Base-by-base conservation (phyloP, 2,888 invertebrate species). In the Troglohyphantes excavatus region DNA sequence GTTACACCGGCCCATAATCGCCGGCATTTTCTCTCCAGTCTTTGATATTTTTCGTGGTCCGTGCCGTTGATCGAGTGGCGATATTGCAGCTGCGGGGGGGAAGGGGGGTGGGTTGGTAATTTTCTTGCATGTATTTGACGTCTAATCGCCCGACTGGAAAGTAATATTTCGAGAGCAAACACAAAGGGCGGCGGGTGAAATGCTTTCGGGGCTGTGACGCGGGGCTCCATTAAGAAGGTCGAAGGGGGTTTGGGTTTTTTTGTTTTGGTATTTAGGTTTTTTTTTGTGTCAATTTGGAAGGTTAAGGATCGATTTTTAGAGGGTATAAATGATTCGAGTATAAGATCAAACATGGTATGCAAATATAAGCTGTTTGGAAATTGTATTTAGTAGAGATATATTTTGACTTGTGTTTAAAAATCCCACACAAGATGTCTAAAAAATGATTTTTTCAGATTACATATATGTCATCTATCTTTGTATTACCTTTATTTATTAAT, bases 1-100 rank as follows among this genome's bases (percentile, higher is more conserved):
- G 82, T 72, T 82, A 82, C 82, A 72, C 72, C 23, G 72, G 9
- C 39, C 82, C 72, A 61, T 82, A 82, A 82, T 82, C 82, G 82
- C 82, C 26, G 17, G 82, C 82, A 72, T 61, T 82, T 82, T 72
- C 61, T 61, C 72, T 39, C n/a, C 17, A n/a, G 59, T n/a, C 3
- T 29, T 17, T 68, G n/a, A 33, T 73, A 5, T 46, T 19, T 2
- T 13, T n/a, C n/a, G n/a, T n/a, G 26, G 21, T 17, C 53, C 11
- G 5, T 43, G 21, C 82, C n/a, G n/a, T n/a, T 59, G 82, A 82
- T 82, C 82, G 39, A 82, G 68, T 39, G 53, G 26, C 29, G n/a
- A 72, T 82, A 82, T 72, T 72, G 59, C 23, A n/a, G 61, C 70
- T 72, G 59, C 61, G 59, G 53, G 53, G 72, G 23, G 5, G n/a